Evolutionary conservation across 2,888 invertebrate genomes (phyloP).

Genomic region (Drosophila demipolita): DNA sequence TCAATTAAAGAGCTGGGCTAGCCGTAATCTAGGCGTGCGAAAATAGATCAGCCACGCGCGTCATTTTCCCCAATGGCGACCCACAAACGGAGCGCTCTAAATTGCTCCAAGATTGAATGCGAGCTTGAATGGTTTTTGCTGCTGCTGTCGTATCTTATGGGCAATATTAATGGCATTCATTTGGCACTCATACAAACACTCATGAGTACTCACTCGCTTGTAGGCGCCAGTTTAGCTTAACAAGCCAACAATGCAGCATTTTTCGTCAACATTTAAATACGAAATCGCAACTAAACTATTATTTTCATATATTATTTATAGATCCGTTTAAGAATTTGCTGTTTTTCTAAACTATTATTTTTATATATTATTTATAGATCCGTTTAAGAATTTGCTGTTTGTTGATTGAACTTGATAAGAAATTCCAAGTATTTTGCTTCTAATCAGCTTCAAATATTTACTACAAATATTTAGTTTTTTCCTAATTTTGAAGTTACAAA

Average conservation of each 20-base stretch:
- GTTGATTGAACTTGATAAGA: not conserved
- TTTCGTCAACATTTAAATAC: slow-evolving; percentile 17
- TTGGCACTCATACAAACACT: slow-evolving; percentile 17
- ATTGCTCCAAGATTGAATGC: slow-evolving; percentile 59
- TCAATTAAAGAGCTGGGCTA: slow-evolving; percentile 64
- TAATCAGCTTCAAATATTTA: not conserved
- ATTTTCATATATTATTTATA: not conserved
- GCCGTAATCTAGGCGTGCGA: slow-evolving; percentile 66
- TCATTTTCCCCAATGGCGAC: slow-evolving; percentile 32
- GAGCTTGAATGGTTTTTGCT: slow-evolving; percentile 51
- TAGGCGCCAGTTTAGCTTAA: slow-evolving; percentile 73
- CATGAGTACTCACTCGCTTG: slow-evolving; percentile 8
- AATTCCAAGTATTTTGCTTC: not conserved
- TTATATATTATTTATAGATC: slow-evolving; percentile 1
- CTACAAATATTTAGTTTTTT: not conserved
- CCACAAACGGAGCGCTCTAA: slow-evolving; percentile 61
- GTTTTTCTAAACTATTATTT: not conserved
- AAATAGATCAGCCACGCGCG: slow-evolving; percentile 60
- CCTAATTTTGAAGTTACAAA: not conserved
- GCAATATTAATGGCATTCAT: slow-evolving; percentile 62
- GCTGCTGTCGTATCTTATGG: not conserved
- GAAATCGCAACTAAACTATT: slow-evolving; percentile 6
- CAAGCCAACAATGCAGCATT: slow-evolving; percentile 60
- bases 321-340: not conserved
- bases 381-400: not conserved